phyloP scores from a whole-genome alignment of 2,113 vertebrate species.

The Grammomys surdaster region DNA sequence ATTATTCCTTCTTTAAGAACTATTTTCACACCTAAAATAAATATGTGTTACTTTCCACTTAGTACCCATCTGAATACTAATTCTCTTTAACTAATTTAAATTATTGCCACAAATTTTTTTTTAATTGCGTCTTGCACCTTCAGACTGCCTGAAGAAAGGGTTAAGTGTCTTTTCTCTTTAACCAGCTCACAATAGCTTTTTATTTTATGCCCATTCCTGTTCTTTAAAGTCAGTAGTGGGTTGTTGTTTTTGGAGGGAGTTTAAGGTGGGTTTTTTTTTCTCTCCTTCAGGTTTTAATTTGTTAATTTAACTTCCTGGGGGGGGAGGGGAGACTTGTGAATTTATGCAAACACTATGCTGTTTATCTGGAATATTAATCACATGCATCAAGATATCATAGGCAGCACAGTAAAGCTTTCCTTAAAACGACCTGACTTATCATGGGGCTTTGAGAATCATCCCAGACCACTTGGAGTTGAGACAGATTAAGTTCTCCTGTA shows the following conservation, averaged over 20 bases:
- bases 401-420: not conserved
- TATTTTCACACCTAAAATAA: slow-evolving; percentile 62
- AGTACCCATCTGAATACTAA: slow-evolving; percentile 63
- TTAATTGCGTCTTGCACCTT: slow-evolving; percentile 44
- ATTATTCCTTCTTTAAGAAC: slow-evolving; percentile 58
- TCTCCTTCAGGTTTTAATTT: slow-evolving; percentile 56
- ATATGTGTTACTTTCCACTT: slow-evolving; percentile 51
- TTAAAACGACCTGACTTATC: not conserved
- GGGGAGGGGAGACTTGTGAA: slow-evolving; percentile 19
- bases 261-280: not conserved
- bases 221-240: not conserved
- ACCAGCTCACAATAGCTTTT: not conserved
- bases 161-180: slow-evolving; percentile 5
- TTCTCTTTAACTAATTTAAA: slow-evolving; percentile 62
- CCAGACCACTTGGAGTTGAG: not conserved
- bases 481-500: not conserved
- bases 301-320: slow-evolving; percentile 51
- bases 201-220: not conserved
- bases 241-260: no score
- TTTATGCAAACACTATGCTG: slow-evolving; percentile 68
- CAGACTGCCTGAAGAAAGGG: slow-evolving; percentile 22
- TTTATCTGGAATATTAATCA: slow-evolving; percentile 72
- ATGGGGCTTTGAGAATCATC: not conserved
- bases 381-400: not conserved
- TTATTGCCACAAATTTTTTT: slow-evolving; percentile 57